Conservation (phyloP, 2,797 vertebrate species). For the Parauchenoglanis ngamensis region DNA sequence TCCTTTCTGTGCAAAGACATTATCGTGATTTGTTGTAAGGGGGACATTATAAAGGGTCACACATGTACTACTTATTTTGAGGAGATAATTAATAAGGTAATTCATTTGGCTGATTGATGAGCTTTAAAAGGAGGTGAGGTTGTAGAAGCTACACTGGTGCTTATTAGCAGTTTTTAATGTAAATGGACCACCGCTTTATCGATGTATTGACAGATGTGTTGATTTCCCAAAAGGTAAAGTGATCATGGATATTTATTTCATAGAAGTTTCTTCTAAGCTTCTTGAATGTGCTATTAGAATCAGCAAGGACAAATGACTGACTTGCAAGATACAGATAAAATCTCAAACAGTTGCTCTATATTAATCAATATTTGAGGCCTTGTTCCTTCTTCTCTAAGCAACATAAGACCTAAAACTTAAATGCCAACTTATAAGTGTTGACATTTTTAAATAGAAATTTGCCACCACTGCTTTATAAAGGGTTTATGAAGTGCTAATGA, state of each 20-base stretch:
- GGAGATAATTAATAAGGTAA: neutral
- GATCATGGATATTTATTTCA: neutral
- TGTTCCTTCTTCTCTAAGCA: neutral
- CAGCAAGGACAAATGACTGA: neutral
- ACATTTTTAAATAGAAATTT: neutral
- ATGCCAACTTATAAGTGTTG: neutral
- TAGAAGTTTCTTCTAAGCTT: neutral
- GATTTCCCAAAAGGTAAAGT: neutral
- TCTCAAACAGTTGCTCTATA: neutral
- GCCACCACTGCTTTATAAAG: neutral
- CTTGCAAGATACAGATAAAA: neutral
- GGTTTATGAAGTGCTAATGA: neutral
- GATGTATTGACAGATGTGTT: neutral
- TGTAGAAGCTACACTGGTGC: neutral
- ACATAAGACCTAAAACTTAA: neutral
- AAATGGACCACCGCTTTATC: neutral
- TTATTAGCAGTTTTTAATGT: neutral
- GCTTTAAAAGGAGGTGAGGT: neutral
- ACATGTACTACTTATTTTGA: neutral
- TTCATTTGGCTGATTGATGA: neutral
- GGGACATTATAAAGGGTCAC: no score
- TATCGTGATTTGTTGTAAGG: neutral
- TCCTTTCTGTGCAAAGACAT: neutral
- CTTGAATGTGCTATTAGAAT: neutral
- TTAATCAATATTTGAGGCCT: neutral